A percentile compares a stretch with the other conserved stretches of the same genome.
These are phyloP conservation scores for Orius insidiosus DNA, from an alignment of 1,140 invertebrate genomes.

Conservation along the genomic window DNA sequence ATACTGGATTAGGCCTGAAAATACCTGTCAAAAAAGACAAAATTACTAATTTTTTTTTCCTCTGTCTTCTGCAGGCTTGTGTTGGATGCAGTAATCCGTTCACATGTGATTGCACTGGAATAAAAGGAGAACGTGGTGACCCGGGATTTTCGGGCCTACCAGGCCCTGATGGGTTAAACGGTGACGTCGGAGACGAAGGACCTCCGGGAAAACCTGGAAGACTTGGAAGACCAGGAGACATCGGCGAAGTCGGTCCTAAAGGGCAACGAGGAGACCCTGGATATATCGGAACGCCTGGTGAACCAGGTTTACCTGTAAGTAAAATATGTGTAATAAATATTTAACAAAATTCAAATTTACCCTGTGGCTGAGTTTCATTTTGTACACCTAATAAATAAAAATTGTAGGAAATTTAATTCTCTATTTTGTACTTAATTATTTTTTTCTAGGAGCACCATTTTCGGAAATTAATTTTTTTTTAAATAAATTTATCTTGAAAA, in stretches of 20 bases:
- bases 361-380: no score
- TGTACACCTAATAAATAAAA: no score
- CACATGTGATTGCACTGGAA: conserved; percentile 62
- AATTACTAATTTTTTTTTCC: no score
- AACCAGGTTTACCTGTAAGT: background rate
- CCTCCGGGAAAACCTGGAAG: conserved; percentile 36
- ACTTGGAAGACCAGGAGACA: conserved; percentile 31
- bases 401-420: no score
- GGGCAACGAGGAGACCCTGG: conserved; percentile 20
- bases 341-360: no score
- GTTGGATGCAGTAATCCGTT: conserved; percentile 36
- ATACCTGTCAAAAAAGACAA: no score
- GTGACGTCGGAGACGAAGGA: conserved; percentile 50
- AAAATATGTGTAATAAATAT: no score
- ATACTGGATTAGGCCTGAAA: no score
- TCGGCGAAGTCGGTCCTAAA: conserved; percentile 53
- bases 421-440: no score
- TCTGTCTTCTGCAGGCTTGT: conserved; percentile 47
- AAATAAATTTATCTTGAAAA: no score
- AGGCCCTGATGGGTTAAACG: conserved; percentile 46
- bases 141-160: conserved; percentile 43
- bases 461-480: no score
- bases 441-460: no score
- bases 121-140: conserved; percentile 50
- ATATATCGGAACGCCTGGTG: conserved; percentile 17